Base-by-base conservation (phyloP, 2,113 vertebrate species). In the Chlorodrepanis virens region DNA sequence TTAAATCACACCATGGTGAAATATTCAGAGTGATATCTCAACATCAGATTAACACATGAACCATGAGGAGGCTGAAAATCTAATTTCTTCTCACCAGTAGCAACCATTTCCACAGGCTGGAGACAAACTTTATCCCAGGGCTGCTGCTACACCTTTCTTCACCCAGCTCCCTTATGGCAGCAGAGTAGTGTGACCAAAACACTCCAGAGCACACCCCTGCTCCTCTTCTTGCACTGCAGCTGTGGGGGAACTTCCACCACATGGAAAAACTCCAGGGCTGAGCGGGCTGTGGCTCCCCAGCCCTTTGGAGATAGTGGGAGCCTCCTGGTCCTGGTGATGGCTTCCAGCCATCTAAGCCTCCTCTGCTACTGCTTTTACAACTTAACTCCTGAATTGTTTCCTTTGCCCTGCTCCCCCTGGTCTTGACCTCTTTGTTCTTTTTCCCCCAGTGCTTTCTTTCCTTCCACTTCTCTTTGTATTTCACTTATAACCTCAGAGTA, bases 111-210 rank as follows among this genome's bases (percentile, higher is more conserved):
- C 45, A 74, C 50, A 87, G 27, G 19, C 11, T 50, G 40, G 19
- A 68, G 28, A 45, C 24, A 69, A 86, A 42, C 11, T 2, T 3
- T 2, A 18, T n/a, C 10, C 20, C 50, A 78, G 27, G 12, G 24
- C 40, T 85, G 61, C 39, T 57, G 52, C 39, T 40, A 11, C 37
- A 13, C 0, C 1, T 35, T 40, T 22, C 8, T 68, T 76, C 27
- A 40, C n/a, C 61, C 44, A 33, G 0, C 6, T 59, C 23, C 49
- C 21, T 47, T 10, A 8, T 1, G 6, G 31, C 23, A n/a, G 37
- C 37, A 49, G 40, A 76, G 45, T 6, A 0, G 6, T 2, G 8
- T 18, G 25, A 60, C 3, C 23, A 71, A 17, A 12, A 13, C 52
- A 8, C 11, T 8, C 9, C 35, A 45, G 39, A 52, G 82, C 25